phyloP scores from a whole-genome alignment of 2,113 vertebrate genomes.

The Pimephales promelas region DNA sequence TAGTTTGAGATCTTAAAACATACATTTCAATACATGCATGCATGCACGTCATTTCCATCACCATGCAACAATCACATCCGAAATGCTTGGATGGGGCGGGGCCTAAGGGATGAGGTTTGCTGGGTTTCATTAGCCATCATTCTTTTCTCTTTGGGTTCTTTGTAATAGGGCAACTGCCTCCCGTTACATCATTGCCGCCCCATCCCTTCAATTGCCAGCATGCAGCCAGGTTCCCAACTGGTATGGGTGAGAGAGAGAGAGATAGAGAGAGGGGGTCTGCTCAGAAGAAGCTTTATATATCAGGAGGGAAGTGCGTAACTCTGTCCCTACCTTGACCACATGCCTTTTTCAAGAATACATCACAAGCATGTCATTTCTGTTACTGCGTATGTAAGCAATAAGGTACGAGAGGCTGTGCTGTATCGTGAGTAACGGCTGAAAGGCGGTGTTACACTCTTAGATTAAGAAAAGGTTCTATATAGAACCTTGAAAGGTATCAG shows the following conservation, averaged over 20 bases:
- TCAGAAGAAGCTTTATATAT: not conserved
- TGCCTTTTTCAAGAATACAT: not conserved
- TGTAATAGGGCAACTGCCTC: not conserved
- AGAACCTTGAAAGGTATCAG: no score
- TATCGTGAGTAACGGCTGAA: no score
- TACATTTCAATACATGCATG: not conserved
- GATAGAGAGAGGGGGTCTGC: no score
- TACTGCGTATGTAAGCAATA: no score
- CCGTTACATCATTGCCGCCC: not conserved
- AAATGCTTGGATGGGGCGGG: not conserved
- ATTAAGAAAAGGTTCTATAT: no score
- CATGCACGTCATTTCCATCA: not conserved
- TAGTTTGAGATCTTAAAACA: constrained; percentile 4
- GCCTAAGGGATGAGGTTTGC: constrained; percentile 23
- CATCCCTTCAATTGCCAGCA: not conserved
- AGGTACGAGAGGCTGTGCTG: no score
- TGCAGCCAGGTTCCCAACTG: not conserved
- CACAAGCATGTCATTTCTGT: not conserved
- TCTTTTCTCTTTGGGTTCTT: constrained; percentile 9
- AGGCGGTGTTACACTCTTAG: no score
- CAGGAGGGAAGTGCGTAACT: not conserved
- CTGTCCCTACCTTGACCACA: not conserved
- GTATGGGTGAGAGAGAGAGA: not conserved
- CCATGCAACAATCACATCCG: not conserved
- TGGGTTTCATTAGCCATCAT: constrained; percentile 25